A percentile compares a stretch with the other conserved stretches of the same genome.
Conservation (phyloP, 2,888 invertebrate genomes). For the Lasius platythorax region DNA sequence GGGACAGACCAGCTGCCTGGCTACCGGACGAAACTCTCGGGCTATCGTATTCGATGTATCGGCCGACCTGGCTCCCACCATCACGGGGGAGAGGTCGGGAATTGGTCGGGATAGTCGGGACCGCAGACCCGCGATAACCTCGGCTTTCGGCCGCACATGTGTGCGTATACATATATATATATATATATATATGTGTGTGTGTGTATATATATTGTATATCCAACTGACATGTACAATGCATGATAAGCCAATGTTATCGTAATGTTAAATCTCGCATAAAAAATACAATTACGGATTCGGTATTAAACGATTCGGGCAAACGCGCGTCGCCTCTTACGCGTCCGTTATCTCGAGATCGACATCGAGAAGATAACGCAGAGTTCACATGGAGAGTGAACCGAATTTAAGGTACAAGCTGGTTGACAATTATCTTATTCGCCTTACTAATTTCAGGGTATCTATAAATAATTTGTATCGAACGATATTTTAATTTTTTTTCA, state of each 20-base stretch:
- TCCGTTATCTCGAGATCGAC: not conserved
- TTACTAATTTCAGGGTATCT: not conserved
- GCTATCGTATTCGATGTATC: constrained; percentile 30
- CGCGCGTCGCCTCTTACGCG: not conserved
- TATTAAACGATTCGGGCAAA: not conserved
- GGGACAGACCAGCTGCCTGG: not conserved
- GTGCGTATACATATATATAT: not conserved
- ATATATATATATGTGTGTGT: not conserved
- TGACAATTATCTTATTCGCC: not conserved
- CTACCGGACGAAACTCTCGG: constrained; percentile 20
- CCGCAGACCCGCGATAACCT: constrained; percentile 11
- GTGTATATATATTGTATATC: not conserved
- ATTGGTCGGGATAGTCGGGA: constrained; percentile 22
- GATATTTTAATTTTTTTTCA: not conserved
- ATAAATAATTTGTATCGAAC: not conserved
- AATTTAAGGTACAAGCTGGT: not conserved
- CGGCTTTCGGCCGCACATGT: not conserved
- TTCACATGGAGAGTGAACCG: not conserved
- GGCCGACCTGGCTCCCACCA: constrained; percentile 9
- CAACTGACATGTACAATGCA: not conserved
- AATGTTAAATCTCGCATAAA: not conserved
- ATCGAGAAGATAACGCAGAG: not conserved
- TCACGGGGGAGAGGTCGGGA: not conserved
- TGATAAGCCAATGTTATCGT: not conserved
- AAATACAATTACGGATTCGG: not conserved